These are phyloP conservation scores for Leptonema lineaticorne DNA, from an alignment of 1,140 invertebrate genomes.

Conservation along the genomic window DNA sequence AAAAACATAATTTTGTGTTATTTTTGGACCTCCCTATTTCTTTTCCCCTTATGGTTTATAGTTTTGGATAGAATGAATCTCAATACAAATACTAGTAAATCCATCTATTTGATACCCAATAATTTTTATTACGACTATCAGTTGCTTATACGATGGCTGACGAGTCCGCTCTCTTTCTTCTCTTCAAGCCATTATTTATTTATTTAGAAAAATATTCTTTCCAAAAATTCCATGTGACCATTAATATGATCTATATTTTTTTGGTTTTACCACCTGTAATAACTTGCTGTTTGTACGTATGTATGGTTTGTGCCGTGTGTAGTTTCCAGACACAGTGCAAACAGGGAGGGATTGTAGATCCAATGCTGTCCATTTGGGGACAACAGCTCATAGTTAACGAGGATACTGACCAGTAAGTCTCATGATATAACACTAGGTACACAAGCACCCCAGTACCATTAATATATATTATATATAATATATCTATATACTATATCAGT, in stretches of 20 bases:
- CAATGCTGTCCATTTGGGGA: conserved; percentile 96
- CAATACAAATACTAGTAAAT: too few species aligned
- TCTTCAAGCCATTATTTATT: conserved; percentile 18
- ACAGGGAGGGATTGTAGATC: conserved; percentile 94
- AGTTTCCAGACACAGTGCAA: conserved; percentile 93
- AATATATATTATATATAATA: neutral
- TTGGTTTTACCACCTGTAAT: conserved; percentile 37
- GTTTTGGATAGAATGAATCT: too few species aligned
- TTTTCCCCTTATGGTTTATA: neutral
- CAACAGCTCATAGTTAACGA: conserved; percentile 95
- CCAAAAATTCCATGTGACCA: too few species aligned
- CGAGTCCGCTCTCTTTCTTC: conserved; percentile 39
- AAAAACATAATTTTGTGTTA: neutral
- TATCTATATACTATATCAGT: too few species aligned
- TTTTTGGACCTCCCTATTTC: neutral
- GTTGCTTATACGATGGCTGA: too few species aligned
- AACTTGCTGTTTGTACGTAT: conserved; percentile 40
- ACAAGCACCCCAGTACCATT: conserved; percentile 46
- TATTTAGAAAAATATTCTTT: too few species aligned
- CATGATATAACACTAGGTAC: conserved; percentile 40
- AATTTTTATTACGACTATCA: too few species aligned
- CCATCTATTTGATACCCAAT: too few species aligned
- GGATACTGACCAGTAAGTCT: conserved; percentile 92
- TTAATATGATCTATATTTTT: too few species aligned
- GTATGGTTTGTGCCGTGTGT: conserved; percentile 50